Percentiles rank a stretch among this genome's conserved stretches.
These are phyloP conservation scores for Apotomis betuletana DNA, from an alignment of 2,888 invertebrate genomes.

Conservation along the genomic window DNA sequence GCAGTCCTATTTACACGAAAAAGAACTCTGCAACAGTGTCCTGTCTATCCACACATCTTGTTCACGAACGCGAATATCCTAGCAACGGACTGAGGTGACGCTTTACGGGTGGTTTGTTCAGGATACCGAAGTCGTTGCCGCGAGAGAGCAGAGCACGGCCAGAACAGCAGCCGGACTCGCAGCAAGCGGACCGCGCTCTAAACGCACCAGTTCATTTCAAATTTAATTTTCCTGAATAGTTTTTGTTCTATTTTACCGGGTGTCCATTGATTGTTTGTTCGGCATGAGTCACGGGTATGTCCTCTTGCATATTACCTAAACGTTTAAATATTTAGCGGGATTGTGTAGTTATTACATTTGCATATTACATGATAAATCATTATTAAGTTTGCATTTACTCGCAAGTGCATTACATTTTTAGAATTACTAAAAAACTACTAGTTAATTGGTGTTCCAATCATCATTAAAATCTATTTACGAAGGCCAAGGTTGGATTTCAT, in stretches of 20 bases:
- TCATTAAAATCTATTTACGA: not conserved
- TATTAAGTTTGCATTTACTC: not conserved
- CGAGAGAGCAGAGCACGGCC: too few relatives aligned
- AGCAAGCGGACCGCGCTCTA: too few relatives aligned
- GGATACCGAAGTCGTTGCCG: too few relatives aligned
- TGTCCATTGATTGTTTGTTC: not conserved
- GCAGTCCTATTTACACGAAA: too few relatives aligned
- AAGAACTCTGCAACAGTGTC: too few relatives aligned
- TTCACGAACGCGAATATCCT: too few relatives aligned
- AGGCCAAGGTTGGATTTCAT: not conserved
- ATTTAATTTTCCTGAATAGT: not conserved
- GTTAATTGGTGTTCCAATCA: slow-evolving; percentile 7
- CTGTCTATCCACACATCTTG: too few relatives aligned
- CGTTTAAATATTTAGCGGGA: not conserved
- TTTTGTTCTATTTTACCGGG: not conserved
- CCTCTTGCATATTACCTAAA: slow-evolving; percentile 5
- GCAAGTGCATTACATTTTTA: not conserved
- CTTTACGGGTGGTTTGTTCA: too few relatives aligned
- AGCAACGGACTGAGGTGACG: too few relatives aligned
- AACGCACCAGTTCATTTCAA: too few relatives aligned
- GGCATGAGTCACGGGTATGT: slow-evolving; percentile 29
- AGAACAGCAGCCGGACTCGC: too few relatives aligned
- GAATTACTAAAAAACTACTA: slow-evolving; percentile 2
- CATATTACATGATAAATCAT: not conserved
- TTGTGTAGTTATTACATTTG: not conserved